phyloP scores from a whole-genome alignment of 2,113 vertebrate genomes.

The Scomber japonicus region DNA sequence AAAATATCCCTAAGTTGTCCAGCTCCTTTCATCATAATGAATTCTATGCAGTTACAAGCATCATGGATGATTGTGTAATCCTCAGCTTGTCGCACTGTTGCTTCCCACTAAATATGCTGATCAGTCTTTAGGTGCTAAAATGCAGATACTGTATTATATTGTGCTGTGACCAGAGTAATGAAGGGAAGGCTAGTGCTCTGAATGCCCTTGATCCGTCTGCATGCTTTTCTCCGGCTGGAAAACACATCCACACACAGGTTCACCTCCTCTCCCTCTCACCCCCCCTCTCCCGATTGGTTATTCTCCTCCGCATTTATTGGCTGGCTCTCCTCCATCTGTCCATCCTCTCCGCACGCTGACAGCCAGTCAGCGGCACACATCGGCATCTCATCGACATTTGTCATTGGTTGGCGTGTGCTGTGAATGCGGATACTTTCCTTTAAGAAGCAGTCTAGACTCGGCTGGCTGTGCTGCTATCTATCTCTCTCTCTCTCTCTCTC shows the following conservation, averaged over 20 bases:
- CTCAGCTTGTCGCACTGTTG: constrained; percentile 1
- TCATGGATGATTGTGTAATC: constrained; percentile 4
- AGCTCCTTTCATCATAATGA: constrained; percentile 23
- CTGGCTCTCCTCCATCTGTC: constrained; percentile 32
- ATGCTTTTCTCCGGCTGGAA: constrained; percentile 60
- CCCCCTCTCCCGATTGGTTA: not conserved
- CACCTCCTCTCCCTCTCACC: constrained; percentile 1
- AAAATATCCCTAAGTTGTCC: not conserved
- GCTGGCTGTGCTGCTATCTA: constrained; percentile 35
- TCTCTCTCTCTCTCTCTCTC: constrained; percentile 21
- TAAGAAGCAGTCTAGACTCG: constrained; percentile 79
- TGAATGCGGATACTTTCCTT: constrained; percentile 73
- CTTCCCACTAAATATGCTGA: not conserved
- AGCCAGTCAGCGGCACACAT: constrained; percentile 53
- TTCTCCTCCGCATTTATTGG: constrained; percentile 60
- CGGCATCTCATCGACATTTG: constrained; percentile 25
- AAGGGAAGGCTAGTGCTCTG: constrained; percentile 18
- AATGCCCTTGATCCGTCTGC: constrained; percentile 80
- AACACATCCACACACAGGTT: constrained; percentile 42
- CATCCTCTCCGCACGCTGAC: constrained; percentile 43
- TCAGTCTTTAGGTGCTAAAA: not conserved
- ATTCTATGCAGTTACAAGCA: not conserved
- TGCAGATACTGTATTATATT: not conserved
- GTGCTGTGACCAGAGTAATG: not conserved
- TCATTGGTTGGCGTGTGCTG: constrained; percentile 65